Evolutionary conservation across 2,888 invertebrate genomes (phyloP), one percentile per base, ranked within the genome.

Genomic region (Ennomos erosarius): DNA sequence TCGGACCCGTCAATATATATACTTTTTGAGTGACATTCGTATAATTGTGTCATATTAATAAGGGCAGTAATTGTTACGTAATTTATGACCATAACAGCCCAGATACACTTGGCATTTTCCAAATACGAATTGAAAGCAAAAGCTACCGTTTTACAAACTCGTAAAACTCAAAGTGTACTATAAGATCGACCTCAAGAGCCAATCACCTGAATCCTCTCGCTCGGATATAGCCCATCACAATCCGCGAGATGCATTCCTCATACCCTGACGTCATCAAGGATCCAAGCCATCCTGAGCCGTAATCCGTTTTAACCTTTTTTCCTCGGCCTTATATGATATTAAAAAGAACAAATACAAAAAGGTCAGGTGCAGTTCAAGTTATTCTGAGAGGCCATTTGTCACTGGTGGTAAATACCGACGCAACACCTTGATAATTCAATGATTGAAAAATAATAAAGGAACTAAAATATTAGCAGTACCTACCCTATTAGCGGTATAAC

Each of bases 231-330:
- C 47, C 44, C 62, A 53, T 62, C 54, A 62, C 55, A 65, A 52
- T 65, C 66, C 54, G 64, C 55, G 53, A 55, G 52, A n/a, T 64
- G 67, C 67, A 71, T 70, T 69, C 68, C 49, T 58, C 58, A 55
- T 10, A 13, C 11, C n/a, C 45, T 76, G 73, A 79, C 77, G 78
- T 78, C 79, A 77, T 37, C 40, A 36, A 45, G 50, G 53, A 47
- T 42, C 53, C 66, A 61, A 63, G 64, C 56, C 62, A 67, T 63
- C 67, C 67, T 65, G 65, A 69, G 63, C 57, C 65, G 69, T 58
- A 60, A 67, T 68, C 26, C 34, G 39, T 73, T 71, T 69, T 73
- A 69, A 74, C 69, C 71, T 69, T 66, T 71, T 70, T 71, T 68
- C 65, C 49, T 43, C 16, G 38, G 16, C 46, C 47, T 55, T 45